These are phyloP conservation scores for Oceanodroma tethys DNA, from an alignment of 2,113 vertebrate species.

Conservation along the genomic window DNA sequence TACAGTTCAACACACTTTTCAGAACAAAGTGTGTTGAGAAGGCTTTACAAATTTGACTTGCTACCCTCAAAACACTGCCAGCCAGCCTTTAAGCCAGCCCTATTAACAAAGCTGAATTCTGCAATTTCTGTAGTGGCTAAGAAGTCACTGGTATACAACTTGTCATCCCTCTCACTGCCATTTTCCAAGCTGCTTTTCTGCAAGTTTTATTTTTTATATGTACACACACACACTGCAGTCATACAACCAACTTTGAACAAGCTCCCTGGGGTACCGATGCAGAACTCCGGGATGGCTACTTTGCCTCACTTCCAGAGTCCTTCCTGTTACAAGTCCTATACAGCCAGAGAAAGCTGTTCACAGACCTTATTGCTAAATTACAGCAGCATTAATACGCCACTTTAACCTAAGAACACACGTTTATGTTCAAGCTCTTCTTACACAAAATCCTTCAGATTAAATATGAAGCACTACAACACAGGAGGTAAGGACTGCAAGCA, in stretches of 20 bases:
- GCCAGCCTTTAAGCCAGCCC: neutral
- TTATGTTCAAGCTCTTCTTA: neutral
- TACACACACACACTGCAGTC: neutral
- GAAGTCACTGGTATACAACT: neutral
- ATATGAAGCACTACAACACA: neutral
- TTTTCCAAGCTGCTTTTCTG: neutral
- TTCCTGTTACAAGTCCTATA: neutral
- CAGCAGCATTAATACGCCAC: neutral
- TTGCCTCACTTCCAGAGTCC: neutral
- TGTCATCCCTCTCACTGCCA: neutral
- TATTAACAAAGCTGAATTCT: neutral
- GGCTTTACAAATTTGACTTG: neutral
- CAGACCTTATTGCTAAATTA: neutral
- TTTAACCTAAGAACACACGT: rapidly evolving
- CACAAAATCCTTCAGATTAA: neutral
- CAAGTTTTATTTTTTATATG: neutral
- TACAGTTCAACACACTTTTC: neutral
- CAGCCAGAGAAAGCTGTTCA: neutral
- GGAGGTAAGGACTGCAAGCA: neutral
- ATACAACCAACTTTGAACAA: neutral
- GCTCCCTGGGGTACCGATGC: neutral
- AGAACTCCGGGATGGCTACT: neutral
- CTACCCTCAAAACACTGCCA: neutral
- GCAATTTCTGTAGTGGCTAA: neutral
- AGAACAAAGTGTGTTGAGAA: neutral